Conservation (phyloP, 2,113 vertebrate genomes). For the Solea senegalensis region DNA sequence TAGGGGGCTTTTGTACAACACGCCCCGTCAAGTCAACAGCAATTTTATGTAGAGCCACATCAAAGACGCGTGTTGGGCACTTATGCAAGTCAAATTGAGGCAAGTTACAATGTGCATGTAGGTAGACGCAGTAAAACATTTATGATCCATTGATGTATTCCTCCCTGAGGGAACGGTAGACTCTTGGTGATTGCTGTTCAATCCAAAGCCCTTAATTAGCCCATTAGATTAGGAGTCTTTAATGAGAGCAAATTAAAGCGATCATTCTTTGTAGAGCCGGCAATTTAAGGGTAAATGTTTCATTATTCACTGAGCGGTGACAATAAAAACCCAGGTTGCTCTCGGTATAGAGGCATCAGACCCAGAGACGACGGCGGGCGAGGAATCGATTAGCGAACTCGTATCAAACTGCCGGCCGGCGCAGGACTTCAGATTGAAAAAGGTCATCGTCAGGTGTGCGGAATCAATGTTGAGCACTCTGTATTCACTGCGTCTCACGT, state of each 20-base stretch:
- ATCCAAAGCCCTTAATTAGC: constrained; percentile 74
- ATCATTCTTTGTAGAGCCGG: constrained; percentile 71
- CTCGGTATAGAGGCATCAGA: constrained; percentile 32
- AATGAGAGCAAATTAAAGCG: constrained; percentile 77
- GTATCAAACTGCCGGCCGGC: constrained; percentile 67
- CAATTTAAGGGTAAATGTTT: constrained; percentile 77
- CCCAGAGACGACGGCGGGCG: constrained; percentile 42
- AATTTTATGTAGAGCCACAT: constrained; percentile 45
- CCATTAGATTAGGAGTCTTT: constrained; percentile 73
- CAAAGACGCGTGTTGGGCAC: constrained; percentile 56
- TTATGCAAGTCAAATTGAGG: constrained; percentile 55
- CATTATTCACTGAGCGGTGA: constrained; percentile 66
- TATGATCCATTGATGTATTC: constrained; percentile 75
- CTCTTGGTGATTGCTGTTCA: constrained; percentile 69
- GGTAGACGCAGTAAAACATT: constrained; percentile 76
- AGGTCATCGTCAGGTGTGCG: constrained; percentile 73
- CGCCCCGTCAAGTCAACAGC: background rate
- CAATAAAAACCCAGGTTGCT: constrained; percentile 48
- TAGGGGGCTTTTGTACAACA: constrained; percentile 1
- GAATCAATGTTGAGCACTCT: constrained; percentile 74
- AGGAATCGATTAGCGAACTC: constrained; percentile 66
- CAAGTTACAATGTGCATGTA: constrained; percentile 62
- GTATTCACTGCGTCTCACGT: constrained; percentile 69
- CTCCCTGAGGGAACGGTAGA: constrained; percentile 61
- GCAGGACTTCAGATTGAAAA: constrained; percentile 70